Evolutionary conservation across 2,888 invertebrate species (phyloP).

Genomic region (Cosmopolites sordidus): DNA sequence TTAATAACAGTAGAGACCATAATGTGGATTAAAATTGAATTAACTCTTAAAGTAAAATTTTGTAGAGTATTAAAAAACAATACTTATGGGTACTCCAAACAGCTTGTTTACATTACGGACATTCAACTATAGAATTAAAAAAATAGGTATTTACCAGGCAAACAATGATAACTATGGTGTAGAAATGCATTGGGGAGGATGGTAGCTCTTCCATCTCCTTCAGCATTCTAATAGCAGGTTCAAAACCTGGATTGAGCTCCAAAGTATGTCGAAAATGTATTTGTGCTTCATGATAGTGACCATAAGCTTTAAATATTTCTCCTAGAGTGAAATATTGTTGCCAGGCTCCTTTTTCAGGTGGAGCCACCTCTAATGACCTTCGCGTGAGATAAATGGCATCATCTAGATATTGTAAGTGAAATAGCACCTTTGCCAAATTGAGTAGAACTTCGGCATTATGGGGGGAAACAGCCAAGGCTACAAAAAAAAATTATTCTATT

Average conservation of each 20-base stretch:
- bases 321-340: constrained; percentile 85
- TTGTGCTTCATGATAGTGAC: constrained; percentile 83
- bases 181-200: constrained; percentile 75
- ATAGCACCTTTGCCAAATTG: constrained; percentile 78
- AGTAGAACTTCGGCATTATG: constrained; percentile 82
- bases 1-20: too few species aligned
- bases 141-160: constrained; percentile 62
- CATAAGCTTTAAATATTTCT: constrained; percentile 87
- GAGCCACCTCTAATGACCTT: constrained; percentile 77
- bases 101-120: too few species aligned
- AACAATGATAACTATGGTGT: constrained; percentile 81
- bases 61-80: too few species aligned
- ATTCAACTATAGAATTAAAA: constrained; percentile 5
- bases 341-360: constrained; percentile 80
- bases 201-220: constrained; percentile 80
- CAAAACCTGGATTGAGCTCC: constrained; percentile 80
- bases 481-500: too few species aligned
- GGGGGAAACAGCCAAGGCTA: constrained; percentile 68
- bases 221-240: constrained; percentile 73
- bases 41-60: too few species aligned
- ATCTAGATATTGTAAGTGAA: constrained; percentile 83
- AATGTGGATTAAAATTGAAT: too few species aligned
- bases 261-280: constrained; percentile 78
- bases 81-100: too few species aligned
- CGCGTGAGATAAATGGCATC: constrained; percentile 85